Conservation (phyloP, 2,888 invertebrate genomes). For the Zhuqinia jingwanae region DNA sequence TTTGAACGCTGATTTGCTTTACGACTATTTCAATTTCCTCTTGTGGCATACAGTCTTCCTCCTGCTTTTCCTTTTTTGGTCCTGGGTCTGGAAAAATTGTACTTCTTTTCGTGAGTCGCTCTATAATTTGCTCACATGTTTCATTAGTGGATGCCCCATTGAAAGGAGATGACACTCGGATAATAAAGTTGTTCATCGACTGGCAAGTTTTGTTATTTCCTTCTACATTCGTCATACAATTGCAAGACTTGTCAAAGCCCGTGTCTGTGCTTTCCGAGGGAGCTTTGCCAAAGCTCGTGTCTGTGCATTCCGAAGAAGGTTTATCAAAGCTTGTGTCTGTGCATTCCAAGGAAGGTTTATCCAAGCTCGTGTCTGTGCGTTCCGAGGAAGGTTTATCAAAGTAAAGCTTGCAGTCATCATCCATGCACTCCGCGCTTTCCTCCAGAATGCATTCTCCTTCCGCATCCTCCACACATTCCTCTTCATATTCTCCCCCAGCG, state of each 20-base stretch:
- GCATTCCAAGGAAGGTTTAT: too few species aligned
- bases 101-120: conserved; percentile 37
- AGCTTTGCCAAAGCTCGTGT: too few species aligned
- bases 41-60: neutral
- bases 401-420: conserved; percentile 39
- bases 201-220: conserved; percentile 18
- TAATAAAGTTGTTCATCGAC: conserved; percentile 66
- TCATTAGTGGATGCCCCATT: conserved; percentile 33
- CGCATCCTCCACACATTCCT: conserved; percentile 67
- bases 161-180: conserved; percentile 65
- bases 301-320: too few species aligned
- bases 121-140: conserved; percentile 62
- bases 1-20: conserved; percentile 48
- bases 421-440: conserved; percentile 59
- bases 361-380: too few species aligned
- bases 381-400: conserved; percentile 28
- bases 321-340: too few species aligned
- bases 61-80: neutral
- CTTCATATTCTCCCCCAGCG: conserved; percentile 18
- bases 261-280: neutral
- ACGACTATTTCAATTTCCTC: conserved; percentile 38
- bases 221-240: neutral
- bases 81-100: conserved; percentile 52
- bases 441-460: conserved; percentile 66
- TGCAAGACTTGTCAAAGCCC: neutral